Percentiles rank a stretch among this genome's conserved stretches.
Evolutionary conservation across 2,888 invertebrate genomes (phyloP).

Genomic region (Cryptophagus acutangulus): DNA sequence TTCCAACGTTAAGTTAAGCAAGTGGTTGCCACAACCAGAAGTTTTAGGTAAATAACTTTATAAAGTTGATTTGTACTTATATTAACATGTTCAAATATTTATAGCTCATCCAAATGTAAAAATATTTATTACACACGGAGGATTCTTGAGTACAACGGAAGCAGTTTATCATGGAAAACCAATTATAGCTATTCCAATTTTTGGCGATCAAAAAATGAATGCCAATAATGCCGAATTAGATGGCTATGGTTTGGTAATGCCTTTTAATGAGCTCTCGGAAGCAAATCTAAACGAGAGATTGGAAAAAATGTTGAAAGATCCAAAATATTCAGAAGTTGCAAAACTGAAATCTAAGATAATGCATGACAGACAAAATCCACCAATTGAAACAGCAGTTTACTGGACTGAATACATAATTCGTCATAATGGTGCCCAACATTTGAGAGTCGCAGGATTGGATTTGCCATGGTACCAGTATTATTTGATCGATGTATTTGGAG

Average conservation of each 20-base stretch:
- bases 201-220: slow-evolving; percentile 52
- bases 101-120: slow-evolving; percentile 48
- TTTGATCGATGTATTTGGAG: slow-evolving; percentile 10
- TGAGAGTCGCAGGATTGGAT: slow-evolving; percentile 6
- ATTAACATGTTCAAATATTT: slow-evolving; percentile 1
- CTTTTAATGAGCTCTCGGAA: slow-evolving; percentile 38
- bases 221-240: slow-evolving; percentile 45
- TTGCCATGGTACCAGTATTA: slow-evolving; percentile 9
- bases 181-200: slow-evolving; percentile 50
- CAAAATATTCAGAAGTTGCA: slow-evolving; percentile 24
- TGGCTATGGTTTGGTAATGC: slow-evolving; percentile 46
- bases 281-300: slow-evolving; percentile 38
- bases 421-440: slow-evolving; percentile 11
- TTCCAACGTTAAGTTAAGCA: slow-evolving; percentile 53
- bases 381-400: slow-evolving; percentile 10
- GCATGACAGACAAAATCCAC: slow-evolving; percentile 7
- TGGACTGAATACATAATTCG: slow-evolving; percentile 8
- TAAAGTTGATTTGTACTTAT: too few relatives aligned
- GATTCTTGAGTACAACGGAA: slow-evolving; percentile 50
- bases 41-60: slow-evolving; percentile 31
- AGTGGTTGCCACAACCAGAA: slow-evolving; percentile 62
- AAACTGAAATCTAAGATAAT: slow-evolving; percentile 5
- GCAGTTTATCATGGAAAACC: slow-evolving; percentile 50
- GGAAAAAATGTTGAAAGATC: slow-evolving; percentile 45
- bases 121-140: slow-evolving; percentile 50